Conservation (phyloP, 2,113 vertebrate genomes). For the Odontophorus gujanensis region DNA sequence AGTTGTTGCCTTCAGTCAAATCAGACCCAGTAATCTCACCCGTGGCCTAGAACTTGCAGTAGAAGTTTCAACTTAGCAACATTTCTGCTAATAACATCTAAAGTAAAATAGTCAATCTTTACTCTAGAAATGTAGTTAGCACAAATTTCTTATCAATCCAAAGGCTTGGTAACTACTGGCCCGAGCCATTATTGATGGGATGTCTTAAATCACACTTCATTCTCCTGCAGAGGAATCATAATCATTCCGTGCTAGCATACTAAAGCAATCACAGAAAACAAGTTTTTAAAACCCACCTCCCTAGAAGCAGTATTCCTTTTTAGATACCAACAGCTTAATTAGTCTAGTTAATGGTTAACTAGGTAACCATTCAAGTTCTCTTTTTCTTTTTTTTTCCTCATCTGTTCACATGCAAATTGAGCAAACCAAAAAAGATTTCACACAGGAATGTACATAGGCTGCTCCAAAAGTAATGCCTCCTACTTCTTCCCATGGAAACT, state of each 20-base stretch:
- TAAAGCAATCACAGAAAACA: slow-evolving; percentile 33
- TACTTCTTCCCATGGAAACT: background rate
- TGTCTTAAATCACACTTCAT: background rate
- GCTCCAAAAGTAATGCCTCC: too few relatives aligned
- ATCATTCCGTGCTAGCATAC: slow-evolving; percentile 5
- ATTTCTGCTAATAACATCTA: background rate
- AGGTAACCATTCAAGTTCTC: too few relatives aligned
- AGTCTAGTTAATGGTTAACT: too few relatives aligned
- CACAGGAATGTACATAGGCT: too few relatives aligned
- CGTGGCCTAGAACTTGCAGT: background rate
- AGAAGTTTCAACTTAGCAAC: background rate
- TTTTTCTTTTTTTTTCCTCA: background rate
- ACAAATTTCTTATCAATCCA: background rate
- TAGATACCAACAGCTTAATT: background rate
- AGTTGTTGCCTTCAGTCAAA: background rate
- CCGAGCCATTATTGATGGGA: background rate
- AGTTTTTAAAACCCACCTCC: background rate
- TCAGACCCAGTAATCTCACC: background rate
- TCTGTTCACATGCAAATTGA: background rate
- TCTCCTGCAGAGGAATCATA: slow-evolving; percentile 2
- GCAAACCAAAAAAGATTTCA: background rate
- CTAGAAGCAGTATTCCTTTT: background rate
- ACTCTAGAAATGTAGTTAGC: background rate
- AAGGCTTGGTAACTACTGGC: background rate
- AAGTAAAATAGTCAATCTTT: background rate